These are phyloP conservation scores for Aurelia aurita complex sp. Pacific DNA, from an alignment of 30 jellyfish, hydroid and myxozoan species.

Conservation along the genomic window DNA sequence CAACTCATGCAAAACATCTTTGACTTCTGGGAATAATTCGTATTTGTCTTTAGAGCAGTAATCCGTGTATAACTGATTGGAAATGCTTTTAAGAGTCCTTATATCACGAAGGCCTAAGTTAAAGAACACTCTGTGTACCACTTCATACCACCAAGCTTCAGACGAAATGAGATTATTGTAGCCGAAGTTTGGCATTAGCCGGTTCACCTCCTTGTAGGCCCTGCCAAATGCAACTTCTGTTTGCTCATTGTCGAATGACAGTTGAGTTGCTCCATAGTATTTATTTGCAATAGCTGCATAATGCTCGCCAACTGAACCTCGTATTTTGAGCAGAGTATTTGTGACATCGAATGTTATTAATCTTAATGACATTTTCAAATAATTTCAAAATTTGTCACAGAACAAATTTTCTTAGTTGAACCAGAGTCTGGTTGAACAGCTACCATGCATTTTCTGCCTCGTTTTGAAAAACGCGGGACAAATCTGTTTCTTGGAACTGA, in stretches of 20 bases:
- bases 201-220: slow-evolving; percentile 32
- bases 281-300: slow-evolving; percentile 60
- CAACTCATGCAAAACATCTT: slow-evolving; percentile 16
- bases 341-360: slow-evolving; percentile 58
- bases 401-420: no score
- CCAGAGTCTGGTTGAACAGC: not conserved
- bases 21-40: slow-evolving; percentile 59
- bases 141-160: slow-evolving; percentile 68
- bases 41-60: slow-evolving; percentile 30
- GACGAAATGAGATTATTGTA: slow-evolving; percentile 27
- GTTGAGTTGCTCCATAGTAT: slow-evolving; percentile 54
- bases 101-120: slow-evolving; percentile 56
- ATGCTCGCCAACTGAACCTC: slow-evolving; percentile 59
- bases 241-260: slow-evolving; percentile 8
- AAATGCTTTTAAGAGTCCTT: slow-evolving; percentile 32
- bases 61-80: slow-evolving; percentile 59
- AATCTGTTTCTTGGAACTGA: not conserved
- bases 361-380: slow-evolving; percentile 32
- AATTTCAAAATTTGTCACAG: not conserved
- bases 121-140: slow-evolving; percentile 45
- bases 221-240: slow-evolving; percentile 24
- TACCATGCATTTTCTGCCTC: not conserved
- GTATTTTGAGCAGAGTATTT: slow-evolving; percentile 45
- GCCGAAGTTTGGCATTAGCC: slow-evolving; percentile 53
- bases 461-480: not conserved